Evolutionary conservation across 2,888 invertebrate genomes (phyloP).

Genomic region (Ptychoptera albimana): DNA sequence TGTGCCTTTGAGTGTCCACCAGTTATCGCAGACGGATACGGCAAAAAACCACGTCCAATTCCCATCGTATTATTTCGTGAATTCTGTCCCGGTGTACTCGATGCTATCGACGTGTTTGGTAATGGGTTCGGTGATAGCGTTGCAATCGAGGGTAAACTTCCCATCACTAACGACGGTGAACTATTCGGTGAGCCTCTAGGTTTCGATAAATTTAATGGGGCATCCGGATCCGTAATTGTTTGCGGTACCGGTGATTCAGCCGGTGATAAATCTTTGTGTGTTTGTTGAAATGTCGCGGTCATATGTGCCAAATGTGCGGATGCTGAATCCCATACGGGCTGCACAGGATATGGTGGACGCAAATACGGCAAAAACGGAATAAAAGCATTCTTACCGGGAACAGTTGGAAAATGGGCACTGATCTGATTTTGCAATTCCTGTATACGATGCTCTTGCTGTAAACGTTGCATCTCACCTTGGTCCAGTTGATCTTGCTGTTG

Average conservation of each 20-base stretch:
- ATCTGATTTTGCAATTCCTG: constrained; percentile 25
- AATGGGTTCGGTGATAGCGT: constrained; percentile 32
- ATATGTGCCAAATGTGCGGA: constrained; percentile 59
- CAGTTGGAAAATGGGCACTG: constrained; percentile 18
- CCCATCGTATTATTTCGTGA: constrained; percentile 12
- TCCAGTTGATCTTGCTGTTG: too few species aligned
- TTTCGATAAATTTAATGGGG: constrained; percentile 78
- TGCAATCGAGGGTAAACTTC: constrained; percentile 24
- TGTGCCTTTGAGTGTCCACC: constrained; percentile 7
- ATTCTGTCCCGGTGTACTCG: constrained; percentile 9
- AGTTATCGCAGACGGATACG: constrained; percentile 28
- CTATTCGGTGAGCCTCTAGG: constrained; percentile 50
- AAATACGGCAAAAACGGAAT: constrained; percentile 22
- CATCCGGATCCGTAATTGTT: constrained; percentile 48
- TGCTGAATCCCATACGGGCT: constrained; percentile 40
- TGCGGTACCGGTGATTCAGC: constrained; percentile 10
- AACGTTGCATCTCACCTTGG: too few species aligned
- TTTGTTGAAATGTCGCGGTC: constrained; percentile 30
- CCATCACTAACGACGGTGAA: constrained; percentile 29
- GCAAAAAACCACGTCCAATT: constrained; percentile 14
- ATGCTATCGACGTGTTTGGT: constrained; percentile 21
- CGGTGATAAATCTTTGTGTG: constrained; percentile 3
- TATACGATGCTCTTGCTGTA: constrained; percentile 6
- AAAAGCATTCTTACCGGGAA: constrained; percentile 10
- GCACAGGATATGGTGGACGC: constrained; percentile 23